Evolutionary conservation across 2,888 invertebrate species (phyloP), one percentile per base, ranked within the genome.

Genomic region (Himalopsyche anomala): DNA sequence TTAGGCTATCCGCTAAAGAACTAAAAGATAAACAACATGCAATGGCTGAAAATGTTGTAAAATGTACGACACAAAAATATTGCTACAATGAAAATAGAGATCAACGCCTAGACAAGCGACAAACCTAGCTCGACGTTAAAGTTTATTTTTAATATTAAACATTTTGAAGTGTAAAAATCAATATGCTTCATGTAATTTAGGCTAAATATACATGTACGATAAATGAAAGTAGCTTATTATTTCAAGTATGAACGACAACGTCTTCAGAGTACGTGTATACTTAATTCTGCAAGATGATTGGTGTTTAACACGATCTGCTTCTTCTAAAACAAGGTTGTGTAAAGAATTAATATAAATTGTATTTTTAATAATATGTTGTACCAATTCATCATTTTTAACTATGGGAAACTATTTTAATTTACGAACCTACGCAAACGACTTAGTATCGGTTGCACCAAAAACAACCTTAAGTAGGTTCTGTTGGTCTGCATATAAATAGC

Each of bases 341-440:
- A 11, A 62, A 28, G 62, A 62, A 62, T 62, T 62, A 8, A 62
- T 62, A 19, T 62, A 62, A 62, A 62, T 19, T 62, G 28, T 62
- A 62, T 19, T 62, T 28, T 9, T 62, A 62, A 62, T 62, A 62
- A 62, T 62, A 62, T 62, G 62, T 28, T 62, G 62, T 62, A 62
- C 62, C 19, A 19, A 62, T 62, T 19, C 62, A 62, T 62, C 62
- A 62, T 62, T 62, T 62, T 62, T 62, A 62, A 62, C 62, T 62
- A 62, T 62, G 62, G 62, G 62, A 62, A 62, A 62, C 62, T 19
- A 62, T 62, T 62, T 62, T 62, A 19, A 62, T 62, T 62, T 62
- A 62, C 28, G n/a, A 62, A 62, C 62, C 62, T 62, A 62, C 62
- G 62, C 62, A 51, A 51, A 51, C 51, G 51, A 15, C 51, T 51